Evolutionary conservation across 1,140 invertebrate genomes (phyloP).

Genomic region (Cyclargus thomasi): DNA sequence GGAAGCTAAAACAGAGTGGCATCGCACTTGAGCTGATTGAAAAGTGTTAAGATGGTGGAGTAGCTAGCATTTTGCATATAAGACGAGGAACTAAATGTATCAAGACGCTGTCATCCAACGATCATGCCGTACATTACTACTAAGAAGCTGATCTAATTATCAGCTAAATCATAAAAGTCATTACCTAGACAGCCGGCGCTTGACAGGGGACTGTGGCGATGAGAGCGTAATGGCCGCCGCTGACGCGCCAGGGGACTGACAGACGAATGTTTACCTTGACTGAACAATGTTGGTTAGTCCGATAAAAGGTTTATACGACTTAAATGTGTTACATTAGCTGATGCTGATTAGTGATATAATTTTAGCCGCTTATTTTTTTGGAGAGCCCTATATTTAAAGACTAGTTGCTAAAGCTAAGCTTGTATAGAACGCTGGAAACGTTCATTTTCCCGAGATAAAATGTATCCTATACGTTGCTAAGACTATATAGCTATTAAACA

Average conservation of each 20-base stretch:
- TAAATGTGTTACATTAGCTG: not conserved
- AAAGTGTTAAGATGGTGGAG: no score
- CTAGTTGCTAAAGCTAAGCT: no score
- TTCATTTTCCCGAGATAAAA: no score
- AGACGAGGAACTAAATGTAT: no score
- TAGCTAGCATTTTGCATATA: no score
- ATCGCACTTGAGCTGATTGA: no score
- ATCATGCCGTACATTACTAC: not conserved
- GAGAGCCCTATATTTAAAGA: no score
- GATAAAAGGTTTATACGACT: slow-evolving; percentile 3
- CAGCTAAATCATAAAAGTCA: not conserved
- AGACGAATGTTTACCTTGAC: slow-evolving; percentile 27
- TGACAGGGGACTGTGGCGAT: slow-evolving; percentile 26
- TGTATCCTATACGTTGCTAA: no score
- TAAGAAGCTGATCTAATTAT: not conserved
- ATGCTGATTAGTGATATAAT: not conserved
- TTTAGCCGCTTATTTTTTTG: not conserved
- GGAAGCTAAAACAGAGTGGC: no score
- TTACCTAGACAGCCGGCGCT: slow-evolving; percentile 23
- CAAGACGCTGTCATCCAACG: no score
- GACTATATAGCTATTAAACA: no score
- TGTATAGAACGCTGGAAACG: no score
- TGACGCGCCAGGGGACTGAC: slow-evolving; percentile 34
- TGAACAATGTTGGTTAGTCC: slow-evolving; percentile 5
- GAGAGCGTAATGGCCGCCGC: slow-evolving; percentile 43